Evolutionary conservation across 1,140 invertebrate genomes (phyloP).

Genomic region (Aphelenchoides besseyi): DNA sequence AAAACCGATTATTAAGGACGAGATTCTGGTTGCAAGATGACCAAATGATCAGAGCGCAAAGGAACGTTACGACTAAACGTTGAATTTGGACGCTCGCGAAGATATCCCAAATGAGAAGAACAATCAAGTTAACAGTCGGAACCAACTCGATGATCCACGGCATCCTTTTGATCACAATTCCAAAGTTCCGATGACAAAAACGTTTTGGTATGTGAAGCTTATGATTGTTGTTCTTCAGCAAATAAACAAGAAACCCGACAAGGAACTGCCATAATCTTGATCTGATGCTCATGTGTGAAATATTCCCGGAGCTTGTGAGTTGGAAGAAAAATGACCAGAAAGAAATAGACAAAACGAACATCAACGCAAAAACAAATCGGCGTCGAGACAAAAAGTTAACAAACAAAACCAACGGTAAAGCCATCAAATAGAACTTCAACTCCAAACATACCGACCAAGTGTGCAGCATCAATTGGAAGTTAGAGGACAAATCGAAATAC

Average conservation of each 20-base stretch:
- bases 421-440: slow-evolving; percentile 51
- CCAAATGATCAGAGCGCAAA: slow-evolving; percentile 5
- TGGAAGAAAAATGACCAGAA: background rate
- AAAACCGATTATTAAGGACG: background rate
- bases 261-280: slow-evolving; percentile 43
- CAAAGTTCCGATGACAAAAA: background rate
- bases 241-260: slow-evolving; percentile 34
- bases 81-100: background rate
- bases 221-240: slow-evolving; percentile 1
- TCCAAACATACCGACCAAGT: slow-evolving; percentile 49
- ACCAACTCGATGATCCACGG: background rate
- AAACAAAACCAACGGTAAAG: slow-evolving; percentile 37
- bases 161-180: background rate
- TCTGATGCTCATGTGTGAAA: slow-evolving; percentile 11
- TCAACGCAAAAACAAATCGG: background rate
- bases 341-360: background rate
- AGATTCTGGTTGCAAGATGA: background rate
- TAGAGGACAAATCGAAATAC: slow-evolving; percentile 9
- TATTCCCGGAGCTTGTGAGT: background rate
- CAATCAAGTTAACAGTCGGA: background rate
- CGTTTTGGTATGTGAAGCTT: background rate
- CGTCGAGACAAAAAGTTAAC: background rate
- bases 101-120: background rate
- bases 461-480: slow-evolving; percentile 36
- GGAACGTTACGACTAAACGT: slow-evolving; percentile 18